phyloP scores from a whole-genome alignment of 1,140 invertebrate genomes.

The Drosophila nebulosa region DNA sequence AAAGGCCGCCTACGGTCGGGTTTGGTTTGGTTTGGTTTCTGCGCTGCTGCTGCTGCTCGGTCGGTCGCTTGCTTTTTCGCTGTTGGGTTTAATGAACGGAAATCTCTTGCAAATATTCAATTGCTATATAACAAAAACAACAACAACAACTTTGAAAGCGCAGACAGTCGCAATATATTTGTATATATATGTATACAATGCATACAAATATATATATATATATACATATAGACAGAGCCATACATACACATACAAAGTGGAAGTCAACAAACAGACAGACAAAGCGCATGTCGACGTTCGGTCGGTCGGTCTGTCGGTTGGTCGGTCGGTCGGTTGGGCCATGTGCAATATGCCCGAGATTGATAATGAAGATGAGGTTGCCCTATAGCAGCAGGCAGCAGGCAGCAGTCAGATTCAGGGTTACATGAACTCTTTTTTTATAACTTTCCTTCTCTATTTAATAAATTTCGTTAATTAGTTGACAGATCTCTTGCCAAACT shows the following conservation, averaged over 20 bases:
- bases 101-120: slow-evolving; percentile 80
- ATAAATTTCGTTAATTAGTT: too few relatives aligned
- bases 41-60: slow-evolving; percentile 20
- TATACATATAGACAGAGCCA: slow-evolving; percentile 16
- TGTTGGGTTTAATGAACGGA: slow-evolving; percentile 79
- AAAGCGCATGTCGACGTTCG: slow-evolving; percentile 2
- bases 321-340: slow-evolving; percentile 25
- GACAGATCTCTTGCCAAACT: too few relatives aligned
- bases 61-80: slow-evolving; percentile 50
- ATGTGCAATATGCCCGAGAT: slow-evolving; percentile 50
- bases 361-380: slow-evolving; percentile 58
- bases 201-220: neutral
- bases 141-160: slow-evolving; percentile 47
- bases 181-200: slow-evolving; percentile 35
- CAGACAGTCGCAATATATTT: slow-evolving; percentile 52
- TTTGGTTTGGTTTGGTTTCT: slow-evolving; percentile 11
- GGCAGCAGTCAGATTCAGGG: neutral
- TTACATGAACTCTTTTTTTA: neutral
- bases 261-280: slow-evolving; percentile 26
- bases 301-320: too few relatives aligned
- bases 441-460: neutral
- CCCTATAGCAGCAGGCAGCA: neutral
- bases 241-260: slow-evolving; percentile 29
- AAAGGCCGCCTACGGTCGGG: slow-evolving; percentile 53
- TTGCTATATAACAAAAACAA: slow-evolving; percentile 63